Evolutionary conservation across 2,113 vertebrate genomes (phyloP), one percentile per base, ranked within the genome.

Genomic region (Dinomys branickii): DNA sequence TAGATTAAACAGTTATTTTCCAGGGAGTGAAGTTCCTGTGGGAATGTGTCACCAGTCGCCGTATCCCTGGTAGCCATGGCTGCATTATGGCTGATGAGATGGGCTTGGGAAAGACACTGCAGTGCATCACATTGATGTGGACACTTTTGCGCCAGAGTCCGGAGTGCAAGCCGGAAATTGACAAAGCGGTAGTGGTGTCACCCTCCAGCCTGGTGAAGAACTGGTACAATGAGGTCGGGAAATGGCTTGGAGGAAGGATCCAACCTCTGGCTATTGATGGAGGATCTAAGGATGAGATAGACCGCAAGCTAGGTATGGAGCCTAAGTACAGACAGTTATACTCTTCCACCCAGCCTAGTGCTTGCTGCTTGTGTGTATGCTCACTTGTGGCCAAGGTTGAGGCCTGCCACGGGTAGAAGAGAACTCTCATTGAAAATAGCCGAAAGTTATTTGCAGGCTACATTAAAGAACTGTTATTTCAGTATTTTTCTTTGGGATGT

Each of bases 51-150:
- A 99, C 99, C 0, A 99, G 99, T 47, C 98, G 99, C 30, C 98
- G 99, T 47, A 99, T 99, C 93, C 96, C 99, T 0, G 99, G 98
- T 7, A 99, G 99, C 6, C 99, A 99, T 0, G 99, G 99, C 96
- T 99, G 99, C 97, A 99, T 99, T 98, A 99, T 99, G 99, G 99
- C 99, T 11, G 99, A 99, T 0, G 99, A 99, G 97, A 99, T 99
- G 99, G 99, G 99, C 11, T 98, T 99, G 97, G 99, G 99, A 52
- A 99, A 99, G 98, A 99, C 99, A 0, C 96, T 99, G 44, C 99
- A 99, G 98, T 99, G 99, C 95, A 99, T 99, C 97, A 95, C 99
- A 0, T 98, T 99, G 82, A 98, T 99, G 94, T 99, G 99, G 99
- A 99, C 99, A 0, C 99, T 99, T 56, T 98, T 99, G 5, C 99